Evolutionary conservation across 2,113 vertebrate genomes (phyloP), one percentile per base, ranked within the genome.

Genomic region (Girardinichthys multiradiatus): DNA sequence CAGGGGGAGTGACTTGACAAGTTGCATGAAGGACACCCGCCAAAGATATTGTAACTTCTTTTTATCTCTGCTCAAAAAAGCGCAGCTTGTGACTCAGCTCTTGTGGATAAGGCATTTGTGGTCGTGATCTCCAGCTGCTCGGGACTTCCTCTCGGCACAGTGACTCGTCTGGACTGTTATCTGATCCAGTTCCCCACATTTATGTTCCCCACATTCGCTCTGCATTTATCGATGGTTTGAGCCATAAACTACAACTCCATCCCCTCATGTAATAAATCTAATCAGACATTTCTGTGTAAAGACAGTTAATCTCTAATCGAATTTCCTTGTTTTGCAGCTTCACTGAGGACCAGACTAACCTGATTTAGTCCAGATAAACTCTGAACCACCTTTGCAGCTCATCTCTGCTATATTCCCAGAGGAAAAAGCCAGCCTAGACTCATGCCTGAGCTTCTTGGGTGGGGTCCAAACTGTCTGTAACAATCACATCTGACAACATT

Each of bases 381-480:
- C 24, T 27, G 57, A 33, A 33, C 64, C 59, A 74, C 33, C 58
- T 80, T 51, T 66, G 71, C 57, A 24, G 27, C 30, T 65, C 37
- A 68, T 67, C 63, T 51, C 68, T 75, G 67, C 77, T 68, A 51
- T 35, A 68, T 71, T 80, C 82, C 83, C 70, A 2, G n/a, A 78
- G 77, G 79, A 74, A 69, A 29, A 37, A 77, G 14, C 24, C 70
- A 79, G 70, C 71, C 45, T 68, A 68, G 31, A 64, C 42, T 19
- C 24, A 33, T 37, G 76, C 35, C 68, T 73, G 68, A 79, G 28
- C 79, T 86, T 69, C 28, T 29, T 77, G 88, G 86, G 83, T 77
- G 77, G 72, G 63, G 80, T 82, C 76, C 74, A 76, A 73, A 81
- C 82, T 69, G 84, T 87, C 83, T 70, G 33, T 54, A 85, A 85